Percentiles rank a stretch among this genome's conserved stretches.
Evolutionary conservation across 2,888 invertebrate genomes (phyloP).

Genomic region (Chrysina gloriosa): DNA sequence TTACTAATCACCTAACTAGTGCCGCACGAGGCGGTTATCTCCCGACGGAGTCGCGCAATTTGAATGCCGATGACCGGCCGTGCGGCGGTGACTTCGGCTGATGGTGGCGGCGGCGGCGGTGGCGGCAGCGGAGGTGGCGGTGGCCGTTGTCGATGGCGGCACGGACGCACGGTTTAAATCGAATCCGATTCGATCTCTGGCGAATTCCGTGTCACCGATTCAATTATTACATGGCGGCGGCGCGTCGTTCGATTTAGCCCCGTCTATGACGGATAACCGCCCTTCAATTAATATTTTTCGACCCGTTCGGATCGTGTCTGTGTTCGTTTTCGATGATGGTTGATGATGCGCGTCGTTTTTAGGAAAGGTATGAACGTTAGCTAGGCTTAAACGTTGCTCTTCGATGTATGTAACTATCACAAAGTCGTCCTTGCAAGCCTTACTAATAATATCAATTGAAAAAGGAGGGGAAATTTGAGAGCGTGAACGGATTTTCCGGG

Average conservation of each 20-base stretch:
- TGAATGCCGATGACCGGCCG: conserved; percentile 59
- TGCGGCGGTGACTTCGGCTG: no score
- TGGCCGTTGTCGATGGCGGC: not conserved
- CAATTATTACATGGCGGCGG: conserved; percentile 53
- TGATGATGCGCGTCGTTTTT: no score
- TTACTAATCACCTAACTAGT: conserved; percentile 52
- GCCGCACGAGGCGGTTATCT: conserved; percentile 45
- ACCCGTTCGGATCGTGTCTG: not conserved
- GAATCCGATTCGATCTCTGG: conserved; percentile 61
- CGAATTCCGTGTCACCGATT: conserved; percentile 57
- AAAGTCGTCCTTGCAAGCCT: no score
- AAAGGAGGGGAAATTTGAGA: no score
- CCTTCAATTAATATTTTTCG: conserved; percentile 22
- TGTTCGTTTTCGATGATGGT: not conserved
- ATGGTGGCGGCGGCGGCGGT: not conserved
- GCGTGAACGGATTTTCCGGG: no score
- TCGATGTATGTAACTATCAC: no score
- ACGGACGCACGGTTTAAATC: conserved; percentile 58
- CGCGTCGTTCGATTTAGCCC: conserved; percentile 19
- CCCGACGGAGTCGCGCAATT: conserved; percentile 53
- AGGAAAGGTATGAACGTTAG: no score
- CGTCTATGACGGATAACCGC: conserved; percentile 10
- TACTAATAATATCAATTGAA: no score
- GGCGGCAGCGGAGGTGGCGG: not conserved
- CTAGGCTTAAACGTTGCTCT: no score